phyloP scores from a whole-genome alignment of 2,888 invertebrate genomes.

The Psococerastis gibbosa region DNA sequence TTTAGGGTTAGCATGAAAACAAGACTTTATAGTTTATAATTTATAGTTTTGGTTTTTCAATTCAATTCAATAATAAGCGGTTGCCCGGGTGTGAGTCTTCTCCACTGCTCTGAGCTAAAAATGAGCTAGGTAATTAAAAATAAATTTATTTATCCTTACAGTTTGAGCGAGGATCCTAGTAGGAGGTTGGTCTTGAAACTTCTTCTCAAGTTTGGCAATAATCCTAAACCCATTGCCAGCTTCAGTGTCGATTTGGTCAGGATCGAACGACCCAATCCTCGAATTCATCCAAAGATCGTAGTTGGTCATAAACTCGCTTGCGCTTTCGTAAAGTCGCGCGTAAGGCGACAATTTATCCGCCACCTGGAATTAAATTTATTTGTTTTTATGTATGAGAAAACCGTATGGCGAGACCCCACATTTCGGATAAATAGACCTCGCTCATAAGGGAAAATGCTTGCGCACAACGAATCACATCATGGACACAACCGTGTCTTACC shows the following conservation, averaged over 20 bases:
- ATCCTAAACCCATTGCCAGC: constrained; percentile 50
- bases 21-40: no score
- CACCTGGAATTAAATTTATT: constrained; percentile 22
- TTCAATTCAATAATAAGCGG: constrained; percentile 6
- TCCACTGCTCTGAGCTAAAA: not conserved
- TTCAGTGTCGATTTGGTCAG: constrained; percentile 72
- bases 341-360: constrained; percentile 66
- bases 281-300: constrained; percentile 70
- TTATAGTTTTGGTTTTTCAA: not conserved
- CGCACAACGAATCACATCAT: no score
- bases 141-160: constrained; percentile 27
- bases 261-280: constrained; percentile 65
- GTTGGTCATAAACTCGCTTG: constrained; percentile 66
- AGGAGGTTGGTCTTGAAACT: constrained; percentile 55
- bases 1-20: no score
- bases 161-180: constrained; percentile 50
- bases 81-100: no score
- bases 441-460: no score
- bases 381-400: no score
- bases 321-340: constrained; percentile 75
- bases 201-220: constrained; percentile 74
- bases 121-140: not conserved
- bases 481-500: no score
- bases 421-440: no score
- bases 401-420: no score